Conservation (phyloP, 1,140 invertebrate genomes). For the Caerostris extrusa region DNA sequence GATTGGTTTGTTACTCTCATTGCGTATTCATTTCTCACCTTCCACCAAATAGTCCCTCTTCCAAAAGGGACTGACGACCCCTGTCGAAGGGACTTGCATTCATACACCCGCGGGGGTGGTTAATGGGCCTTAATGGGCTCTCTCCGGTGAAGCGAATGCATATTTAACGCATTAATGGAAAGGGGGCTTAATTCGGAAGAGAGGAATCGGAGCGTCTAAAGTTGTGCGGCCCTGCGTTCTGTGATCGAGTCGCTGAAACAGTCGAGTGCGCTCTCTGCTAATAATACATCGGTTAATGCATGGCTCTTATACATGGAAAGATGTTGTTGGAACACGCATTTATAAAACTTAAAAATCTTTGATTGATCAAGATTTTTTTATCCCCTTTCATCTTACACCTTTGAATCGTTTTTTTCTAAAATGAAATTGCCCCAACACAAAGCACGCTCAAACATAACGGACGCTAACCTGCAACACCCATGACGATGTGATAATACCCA, state of each 20-base stretch:
- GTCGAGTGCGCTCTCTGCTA: no score
- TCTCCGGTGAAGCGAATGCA: background rate
- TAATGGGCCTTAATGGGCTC: constrained; percentile 12
- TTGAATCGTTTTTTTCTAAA: no score
- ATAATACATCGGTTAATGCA: no score
- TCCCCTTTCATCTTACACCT: no score
- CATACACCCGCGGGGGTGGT: background rate
- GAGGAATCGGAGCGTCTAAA: background rate
- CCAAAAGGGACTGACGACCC: background rate
- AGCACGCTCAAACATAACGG: no score
- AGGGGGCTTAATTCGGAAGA: background rate
- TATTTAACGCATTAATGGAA: background rate
- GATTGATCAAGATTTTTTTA: no score
- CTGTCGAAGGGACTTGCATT: background rate
- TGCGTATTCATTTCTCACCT: background rate
- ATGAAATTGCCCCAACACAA: no score
- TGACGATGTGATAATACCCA: no score
- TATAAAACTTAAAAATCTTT: no score
- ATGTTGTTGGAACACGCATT: no score
- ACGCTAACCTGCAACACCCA: no score
- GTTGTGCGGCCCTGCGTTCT: background rate
- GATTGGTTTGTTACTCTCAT: background rate
- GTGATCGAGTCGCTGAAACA: background rate
- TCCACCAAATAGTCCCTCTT: background rate
- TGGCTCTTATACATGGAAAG: no score